These are phyloP conservation scores for Eudyptes chrysolophus DNA, from an alignment of 2,113 vertebrate species.

Conservation along the genomic window DNA sequence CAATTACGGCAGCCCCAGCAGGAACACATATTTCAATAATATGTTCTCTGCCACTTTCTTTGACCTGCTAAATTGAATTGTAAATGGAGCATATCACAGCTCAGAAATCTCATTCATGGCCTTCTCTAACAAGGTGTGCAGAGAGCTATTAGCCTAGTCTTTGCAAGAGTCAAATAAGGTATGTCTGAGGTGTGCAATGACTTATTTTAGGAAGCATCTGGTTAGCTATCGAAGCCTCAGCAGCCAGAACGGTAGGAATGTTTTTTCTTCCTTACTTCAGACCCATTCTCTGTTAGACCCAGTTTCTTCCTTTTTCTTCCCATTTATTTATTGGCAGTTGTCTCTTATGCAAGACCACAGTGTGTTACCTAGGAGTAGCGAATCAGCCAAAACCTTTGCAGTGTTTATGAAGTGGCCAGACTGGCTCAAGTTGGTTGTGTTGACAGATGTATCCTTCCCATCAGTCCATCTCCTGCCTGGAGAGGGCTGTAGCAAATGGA, in stretches of 20 bases:
- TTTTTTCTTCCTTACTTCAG: background rate
- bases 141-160: background rate
- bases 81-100: slow-evolving; percentile 27
- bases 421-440: background rate
- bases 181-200: background rate
- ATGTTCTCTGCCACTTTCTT: background rate
- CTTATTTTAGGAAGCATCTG: background rate
- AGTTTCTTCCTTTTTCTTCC: background rate
- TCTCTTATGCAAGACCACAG: background rate
- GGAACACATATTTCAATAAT: background rate
- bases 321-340: background rate
- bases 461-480: background rate
- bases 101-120: slow-evolving; percentile 18
- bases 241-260: background rate
- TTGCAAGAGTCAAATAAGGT: background rate
- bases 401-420: background rate
- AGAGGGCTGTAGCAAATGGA: background rate
- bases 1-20: background rate
- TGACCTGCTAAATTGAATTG: slow-evolving; percentile 55
- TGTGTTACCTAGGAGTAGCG: accelerated
- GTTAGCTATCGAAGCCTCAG: background rate
- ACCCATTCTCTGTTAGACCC: background rate
- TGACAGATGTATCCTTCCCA: background rate
- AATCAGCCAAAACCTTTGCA: background rate
- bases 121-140: slow-evolving; percentile 14